phyloP scores from a whole-genome alignment of 2,888 invertebrate genomes.

The Danaus chrysippus region DNA sequence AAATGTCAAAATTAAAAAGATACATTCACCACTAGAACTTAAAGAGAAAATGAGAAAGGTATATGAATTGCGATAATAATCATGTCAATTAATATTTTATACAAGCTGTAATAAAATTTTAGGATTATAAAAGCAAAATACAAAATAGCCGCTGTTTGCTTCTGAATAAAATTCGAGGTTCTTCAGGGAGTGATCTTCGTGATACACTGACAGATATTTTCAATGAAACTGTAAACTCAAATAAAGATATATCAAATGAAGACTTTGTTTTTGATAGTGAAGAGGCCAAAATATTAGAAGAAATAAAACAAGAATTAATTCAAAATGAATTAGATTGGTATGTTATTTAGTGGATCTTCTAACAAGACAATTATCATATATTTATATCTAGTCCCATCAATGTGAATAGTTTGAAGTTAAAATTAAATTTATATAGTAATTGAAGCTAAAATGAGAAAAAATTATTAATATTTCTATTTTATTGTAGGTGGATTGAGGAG shows the following conservation, averaged over 20 bases:
- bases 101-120: constrained; percentile 29
- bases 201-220: constrained; percentile 58
- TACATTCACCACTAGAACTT: constrained; percentile 62
- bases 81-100: not conserved
- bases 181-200: constrained; percentile 49
- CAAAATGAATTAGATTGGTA: constrained; percentile 70
- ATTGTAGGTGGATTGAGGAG: constrained; percentile 61
- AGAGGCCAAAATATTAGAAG: constrained; percentile 55
- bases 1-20: constrained; percentile 49
- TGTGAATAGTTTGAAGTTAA: not conserved
- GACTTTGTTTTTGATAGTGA: constrained; percentile 44
- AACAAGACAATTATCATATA: not conserved
- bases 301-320: constrained; percentile 62
- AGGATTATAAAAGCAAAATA: constrained; percentile 66
- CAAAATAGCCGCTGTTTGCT: constrained; percentile 61
- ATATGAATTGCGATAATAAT: constrained; percentile 10
- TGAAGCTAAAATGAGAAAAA: not conserved
- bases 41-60: constrained; percentile 73
- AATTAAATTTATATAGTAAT: not conserved
- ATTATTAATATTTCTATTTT: not conserved
- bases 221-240: constrained; percentile 53
- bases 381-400: not conserved
- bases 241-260: constrained; percentile 32
- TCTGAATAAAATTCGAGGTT: constrained; percentile 56
- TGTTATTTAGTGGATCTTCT: constrained; percentile 15